These are phyloP conservation scores for Pterocles gutturalis DNA, from an alignment of 2,113 vertebrate species.

Conservation along the genomic window DNA sequence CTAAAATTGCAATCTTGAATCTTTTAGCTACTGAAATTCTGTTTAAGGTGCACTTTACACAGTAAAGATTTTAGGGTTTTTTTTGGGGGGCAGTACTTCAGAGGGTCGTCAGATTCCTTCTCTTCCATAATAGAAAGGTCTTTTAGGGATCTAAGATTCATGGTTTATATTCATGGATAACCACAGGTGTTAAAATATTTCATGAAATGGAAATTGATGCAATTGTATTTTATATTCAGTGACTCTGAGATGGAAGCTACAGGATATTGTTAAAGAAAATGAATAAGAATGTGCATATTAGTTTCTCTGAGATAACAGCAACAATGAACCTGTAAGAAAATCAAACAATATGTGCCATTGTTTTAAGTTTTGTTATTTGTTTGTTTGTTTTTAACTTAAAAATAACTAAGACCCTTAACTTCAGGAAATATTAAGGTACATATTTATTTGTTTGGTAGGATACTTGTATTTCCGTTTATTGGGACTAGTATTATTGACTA, in stretches of 20 bases:
- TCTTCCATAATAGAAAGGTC: background rate
- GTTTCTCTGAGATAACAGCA: background rate
- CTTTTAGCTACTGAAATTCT: background rate
- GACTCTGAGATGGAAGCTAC: background rate
- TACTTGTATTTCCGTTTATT: background rate
- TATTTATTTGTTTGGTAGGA: background rate
- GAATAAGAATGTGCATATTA: background rate
- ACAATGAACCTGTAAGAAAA: background rate
- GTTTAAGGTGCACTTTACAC: accelerated
- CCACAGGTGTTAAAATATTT: background rate
- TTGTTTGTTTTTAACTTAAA: background rate
- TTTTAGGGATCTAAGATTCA: background rate
- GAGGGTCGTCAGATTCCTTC: background rate
- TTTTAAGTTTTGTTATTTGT: background rate
- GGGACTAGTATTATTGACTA: background rate
- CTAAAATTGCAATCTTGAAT: background rate
- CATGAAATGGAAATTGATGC: background rate
- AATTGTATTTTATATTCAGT: background rate
- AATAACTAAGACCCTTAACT: background rate
- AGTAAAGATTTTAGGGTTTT: background rate
- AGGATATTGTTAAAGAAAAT: background rate
- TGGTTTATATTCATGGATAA: background rate
- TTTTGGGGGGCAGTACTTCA: accelerated
- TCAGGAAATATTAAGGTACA: background rate
- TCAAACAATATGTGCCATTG: background rate